These are phyloP conservation scores for Neopipo cinnamomea DNA, from an alignment of 2,113 vertebrate genomes.

Conservation along the genomic window DNA sequence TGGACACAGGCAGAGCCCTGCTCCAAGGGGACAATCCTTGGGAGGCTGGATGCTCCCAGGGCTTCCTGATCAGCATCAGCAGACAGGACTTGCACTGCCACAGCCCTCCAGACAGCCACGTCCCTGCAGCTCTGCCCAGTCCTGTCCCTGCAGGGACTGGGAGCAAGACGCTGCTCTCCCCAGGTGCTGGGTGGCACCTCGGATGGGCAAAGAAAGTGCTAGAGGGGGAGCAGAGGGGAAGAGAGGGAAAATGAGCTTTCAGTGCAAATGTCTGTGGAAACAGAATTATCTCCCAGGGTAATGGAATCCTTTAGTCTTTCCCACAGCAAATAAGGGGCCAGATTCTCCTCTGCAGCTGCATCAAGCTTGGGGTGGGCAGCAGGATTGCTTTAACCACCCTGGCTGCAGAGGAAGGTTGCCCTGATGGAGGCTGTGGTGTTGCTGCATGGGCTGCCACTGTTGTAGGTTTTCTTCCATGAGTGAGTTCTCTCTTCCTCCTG, in stretches of 20 bases:
- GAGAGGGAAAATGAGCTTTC: not conserved
- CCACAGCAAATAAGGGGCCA: not conserved
- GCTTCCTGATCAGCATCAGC: not conserved
- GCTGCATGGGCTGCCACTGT: not conserved
- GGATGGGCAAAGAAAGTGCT: not conserved
- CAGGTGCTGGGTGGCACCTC: not conserved
- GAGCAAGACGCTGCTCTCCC: not conserved
- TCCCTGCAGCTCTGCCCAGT: fast-evolving
- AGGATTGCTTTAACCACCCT: not conserved
- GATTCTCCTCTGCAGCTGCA: not conserved
- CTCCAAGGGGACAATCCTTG: not conserved
- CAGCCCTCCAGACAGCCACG: not conserved
- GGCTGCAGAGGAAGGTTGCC: not conserved
- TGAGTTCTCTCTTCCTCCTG: not conserved
- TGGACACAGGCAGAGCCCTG: not conserved
- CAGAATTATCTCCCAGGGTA: not conserved
- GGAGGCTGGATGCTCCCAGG: fast-evolving
- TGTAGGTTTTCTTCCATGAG: not conserved
- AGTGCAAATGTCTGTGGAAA: not conserved
- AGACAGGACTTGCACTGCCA: not conserved
- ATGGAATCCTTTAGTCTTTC: not conserved
- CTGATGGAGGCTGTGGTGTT: not conserved
- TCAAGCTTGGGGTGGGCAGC: not conserved
- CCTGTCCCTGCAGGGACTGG: not conserved
- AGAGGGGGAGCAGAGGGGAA: not conserved